These are phyloP conservation scores for Zootoca vivipara DNA, from an alignment of 2,113 vertebrate species.

Conservation along the genomic window DNA sequence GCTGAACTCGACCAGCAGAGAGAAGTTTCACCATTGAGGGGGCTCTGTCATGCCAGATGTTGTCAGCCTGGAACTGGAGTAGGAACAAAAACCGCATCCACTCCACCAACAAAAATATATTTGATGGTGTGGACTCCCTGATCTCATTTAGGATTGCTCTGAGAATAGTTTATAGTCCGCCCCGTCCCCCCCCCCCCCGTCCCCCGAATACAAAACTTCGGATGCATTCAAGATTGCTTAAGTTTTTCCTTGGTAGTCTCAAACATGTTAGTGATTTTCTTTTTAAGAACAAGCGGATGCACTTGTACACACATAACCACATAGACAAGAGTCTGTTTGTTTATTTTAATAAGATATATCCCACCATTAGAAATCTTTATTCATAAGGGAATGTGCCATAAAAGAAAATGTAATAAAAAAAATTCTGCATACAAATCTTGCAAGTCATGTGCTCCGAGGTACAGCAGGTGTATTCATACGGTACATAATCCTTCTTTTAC, in stretches of 20 bases:
- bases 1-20: no score
- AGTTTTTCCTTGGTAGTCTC: not conserved
- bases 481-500: slow-evolving; percentile 60
- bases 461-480: not conserved
- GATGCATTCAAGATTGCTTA: not conserved
- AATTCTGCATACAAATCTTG: slow-evolving; percentile 46
- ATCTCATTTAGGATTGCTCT: not conserved
- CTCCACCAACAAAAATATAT: not conserved
- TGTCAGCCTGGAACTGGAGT: no score
- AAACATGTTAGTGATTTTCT: not conserved
- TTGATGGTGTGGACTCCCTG: not conserved
- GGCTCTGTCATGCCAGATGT: no score
- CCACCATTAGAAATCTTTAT: slow-evolving; percentile 18
- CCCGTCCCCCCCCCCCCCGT: no score
- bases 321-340: not conserved
- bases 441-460: slow-evolving; percentile 47
- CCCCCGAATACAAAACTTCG: not conserved
- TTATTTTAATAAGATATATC: slow-evolving; percentile 37
- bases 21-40: no score
- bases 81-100: not conserved
- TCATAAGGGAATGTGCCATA: not conserved
- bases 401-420: slow-evolving; percentile 41
- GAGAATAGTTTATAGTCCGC: not conserved
- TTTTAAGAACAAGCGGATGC: not conserved
- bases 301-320: not conserved